These are phyloP conservation scores for Peucedramus taeniatus DNA, from an alignment of 2,113 vertebrate species.

Conservation along the genomic window DNA sequence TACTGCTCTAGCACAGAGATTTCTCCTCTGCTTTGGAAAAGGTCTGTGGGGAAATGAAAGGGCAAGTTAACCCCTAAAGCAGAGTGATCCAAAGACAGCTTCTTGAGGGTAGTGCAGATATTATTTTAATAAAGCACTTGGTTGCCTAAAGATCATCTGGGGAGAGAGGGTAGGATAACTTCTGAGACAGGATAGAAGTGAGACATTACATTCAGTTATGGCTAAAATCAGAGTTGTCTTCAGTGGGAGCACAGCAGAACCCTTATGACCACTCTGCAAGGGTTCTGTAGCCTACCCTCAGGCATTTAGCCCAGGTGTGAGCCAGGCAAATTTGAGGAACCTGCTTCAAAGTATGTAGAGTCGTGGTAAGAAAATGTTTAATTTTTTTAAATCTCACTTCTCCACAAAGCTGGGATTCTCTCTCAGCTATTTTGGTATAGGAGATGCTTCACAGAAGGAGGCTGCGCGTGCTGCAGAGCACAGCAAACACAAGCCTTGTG, in stretches of 20 bases:
- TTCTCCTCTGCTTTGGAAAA: background rate
- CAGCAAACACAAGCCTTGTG: background rate
- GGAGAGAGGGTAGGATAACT: background rate
- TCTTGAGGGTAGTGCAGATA: background rate
- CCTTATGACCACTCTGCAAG: background rate
- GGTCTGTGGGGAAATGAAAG: background rate
- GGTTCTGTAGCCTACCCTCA: background rate
- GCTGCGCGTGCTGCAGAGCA: background rate
- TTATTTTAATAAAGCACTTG: background rate
- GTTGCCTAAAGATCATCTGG: background rate
- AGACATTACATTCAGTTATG: background rate
- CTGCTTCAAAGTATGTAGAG: background rate
- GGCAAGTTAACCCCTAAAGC: background rate
- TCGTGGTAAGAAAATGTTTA: background rate
- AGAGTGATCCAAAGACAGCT: background rate
- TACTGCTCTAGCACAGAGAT: background rate
- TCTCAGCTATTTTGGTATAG: background rate
- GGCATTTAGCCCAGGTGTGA: background rate
- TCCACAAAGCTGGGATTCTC: background rate
- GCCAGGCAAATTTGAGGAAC: background rate
- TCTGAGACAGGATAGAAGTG: background rate
- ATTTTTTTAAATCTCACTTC: background rate
- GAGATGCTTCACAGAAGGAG: background rate
- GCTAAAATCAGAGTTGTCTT: background rate
- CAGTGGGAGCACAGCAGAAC: background rate